These are phyloP conservation scores for Tethea ocularis DNA, from an alignment of 2,888 invertebrate genomes.

Conservation along the genomic window DNA sequence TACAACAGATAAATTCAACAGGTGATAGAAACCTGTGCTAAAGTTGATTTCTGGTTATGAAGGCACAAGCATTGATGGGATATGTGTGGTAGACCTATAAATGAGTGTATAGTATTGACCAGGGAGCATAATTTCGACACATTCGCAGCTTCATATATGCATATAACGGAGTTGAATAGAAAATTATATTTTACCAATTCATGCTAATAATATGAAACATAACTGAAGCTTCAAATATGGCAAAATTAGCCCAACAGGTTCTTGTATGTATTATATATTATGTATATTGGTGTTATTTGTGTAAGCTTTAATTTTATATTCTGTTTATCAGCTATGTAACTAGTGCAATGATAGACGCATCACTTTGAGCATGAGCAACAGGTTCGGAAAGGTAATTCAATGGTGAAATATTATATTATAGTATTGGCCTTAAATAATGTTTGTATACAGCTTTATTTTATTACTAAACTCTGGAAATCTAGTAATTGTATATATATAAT, in stretches of 20 bases:
- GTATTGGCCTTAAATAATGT: slow-evolving; percentile 14
- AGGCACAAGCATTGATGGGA: neutral
- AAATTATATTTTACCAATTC: no score
- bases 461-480: no score
- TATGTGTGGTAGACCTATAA: neutral
- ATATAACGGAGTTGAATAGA: no score
- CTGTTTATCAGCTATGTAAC: slow-evolving; percentile 47
- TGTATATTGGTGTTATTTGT: slow-evolving; percentile 14
- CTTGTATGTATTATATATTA: slow-evolving; percentile 13
- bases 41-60: neutral
- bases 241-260: no score
- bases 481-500: no score
- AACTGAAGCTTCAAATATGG: no score
- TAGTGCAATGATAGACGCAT: slow-evolving; percentile 47
- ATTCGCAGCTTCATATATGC: no score
- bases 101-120: neutral
- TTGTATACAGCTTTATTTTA: slow-evolving; percentile 15
- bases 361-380: slow-evolving; percentile 48
- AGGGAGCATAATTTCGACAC: no score
- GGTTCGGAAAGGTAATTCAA: slow-evolving; percentile 51
- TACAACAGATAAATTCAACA: no score
- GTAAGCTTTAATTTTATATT: slow-evolving; percentile 29
- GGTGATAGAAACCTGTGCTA: neutral
- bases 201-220: no score
- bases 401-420: slow-evolving; percentile 23